Evolutionary conservation across 2,113 vertebrate species (phyloP).

Genomic region (Melospiza georgiana): DNA sequence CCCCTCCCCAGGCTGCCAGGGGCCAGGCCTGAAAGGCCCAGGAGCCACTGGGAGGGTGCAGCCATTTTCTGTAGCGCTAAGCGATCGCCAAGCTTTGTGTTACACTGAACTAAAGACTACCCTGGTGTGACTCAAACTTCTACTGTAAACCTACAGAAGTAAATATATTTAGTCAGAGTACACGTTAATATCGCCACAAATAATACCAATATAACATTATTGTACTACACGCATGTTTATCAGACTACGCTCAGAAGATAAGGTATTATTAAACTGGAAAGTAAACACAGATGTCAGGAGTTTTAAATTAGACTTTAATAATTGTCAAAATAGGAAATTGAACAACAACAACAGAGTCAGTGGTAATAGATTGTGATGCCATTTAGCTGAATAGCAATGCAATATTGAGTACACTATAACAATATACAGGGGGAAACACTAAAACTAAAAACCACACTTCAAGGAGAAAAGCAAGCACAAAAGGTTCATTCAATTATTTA

Average conservation of each 20-base stretch:
- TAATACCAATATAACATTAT: slow-evolving; percentile 33
- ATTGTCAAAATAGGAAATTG: slow-evolving; percentile 63
- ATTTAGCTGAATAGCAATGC: background rate
- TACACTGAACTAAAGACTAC: background rate
- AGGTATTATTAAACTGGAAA: slow-evolving; percentile 61
- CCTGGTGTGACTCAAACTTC: background rate
- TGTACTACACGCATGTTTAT: slow-evolving; percentile 45
- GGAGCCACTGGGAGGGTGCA: background rate
- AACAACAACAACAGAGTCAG: slow-evolving; percentile 48
- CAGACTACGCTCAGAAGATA: slow-evolving; percentile 48
- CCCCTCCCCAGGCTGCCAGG: background rate
- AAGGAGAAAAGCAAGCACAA: background rate
- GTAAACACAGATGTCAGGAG: slow-evolving; percentile 72
- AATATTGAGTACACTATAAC: background rate
- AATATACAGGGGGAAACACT: background rate
- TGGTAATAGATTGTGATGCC: slow-evolving; percentile 23
- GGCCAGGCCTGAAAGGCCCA: background rate
- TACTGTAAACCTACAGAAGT: background rate
- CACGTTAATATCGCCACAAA: background rate
- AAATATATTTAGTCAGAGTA: slow-evolving; percentile 9
- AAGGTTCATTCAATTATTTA: background rate
- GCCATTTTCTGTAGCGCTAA: background rate
- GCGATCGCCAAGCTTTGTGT: background rate
- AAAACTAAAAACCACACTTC: background rate
- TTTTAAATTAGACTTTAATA: slow-evolving; percentile 62